Base-by-base conservation (phyloP, 2,888 invertebrate species). In the Meteorus colon region DNA sequence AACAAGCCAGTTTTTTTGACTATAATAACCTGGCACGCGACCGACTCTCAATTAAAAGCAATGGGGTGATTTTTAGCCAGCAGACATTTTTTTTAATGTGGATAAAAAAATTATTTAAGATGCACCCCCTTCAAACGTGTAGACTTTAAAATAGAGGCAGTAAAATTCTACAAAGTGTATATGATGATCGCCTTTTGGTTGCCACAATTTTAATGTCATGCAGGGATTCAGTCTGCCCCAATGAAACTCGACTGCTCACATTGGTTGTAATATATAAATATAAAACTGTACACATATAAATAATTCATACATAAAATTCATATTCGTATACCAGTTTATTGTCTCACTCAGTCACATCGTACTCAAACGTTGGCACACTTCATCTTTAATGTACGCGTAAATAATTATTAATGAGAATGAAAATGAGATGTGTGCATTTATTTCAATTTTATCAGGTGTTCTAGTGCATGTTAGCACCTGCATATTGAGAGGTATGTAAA, bases 341-440 rank as follows among this genome's bases (percentile, higher is more conserved):
- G 55, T 55, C 55, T 55, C 55, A 19, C 19, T 55, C 60, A 41
- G 24, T 60, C 37, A n/a, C 78, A 82, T 84, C 81, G 84, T 84
- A 84, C 84, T 82, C 84, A 85, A 84, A 84, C 82, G 84, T 84
- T 86, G 86, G 85, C 86, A 86, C 86, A 88, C 88, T 88, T 88
- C 87, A 87, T 87, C 85, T 83, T 82, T 84, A 31, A 24, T 86
- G 87, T 55, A 55, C 19, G 19, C 55, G 6, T 55, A 55, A n/a
- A 19, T 19, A 55, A 55, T 87, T 88, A 87, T 87, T 88, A 87
- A 88, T 88, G 88, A 87, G 87, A 83, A 86, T 88, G 88, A 88
- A 87, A 88, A 89, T 88, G 86, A 89, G 86, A 87, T 84, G 86
- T 86, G 83, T 86, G 85, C 85, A 85, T 86, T 87, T 87, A 87